Evolutionary conservation across 2,888 invertebrate species (phyloP).

Genomic region (Trissolcus japonicus): DNA sequence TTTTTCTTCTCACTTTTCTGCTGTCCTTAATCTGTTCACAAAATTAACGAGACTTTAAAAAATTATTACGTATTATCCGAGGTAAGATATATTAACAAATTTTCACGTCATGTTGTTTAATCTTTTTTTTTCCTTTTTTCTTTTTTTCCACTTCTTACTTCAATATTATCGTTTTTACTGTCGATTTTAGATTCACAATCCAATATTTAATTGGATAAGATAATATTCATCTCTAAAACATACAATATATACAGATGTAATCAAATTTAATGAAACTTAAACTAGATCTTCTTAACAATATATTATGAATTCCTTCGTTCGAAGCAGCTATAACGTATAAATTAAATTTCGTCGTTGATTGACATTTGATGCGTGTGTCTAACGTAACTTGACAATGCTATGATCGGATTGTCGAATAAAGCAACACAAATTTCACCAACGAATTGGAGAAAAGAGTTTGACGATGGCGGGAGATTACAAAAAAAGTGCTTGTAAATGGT

Average conservation of each 20-base stretch:
- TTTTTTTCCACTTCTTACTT: slow-evolving; percentile 1
- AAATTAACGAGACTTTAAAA: neutral
- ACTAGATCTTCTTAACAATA: slow-evolving; percentile 49
- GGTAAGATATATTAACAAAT: slow-evolving; percentile 33
- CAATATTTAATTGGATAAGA: slow-evolving; percentile 42
- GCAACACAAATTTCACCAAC: slow-evolving; percentile 33
- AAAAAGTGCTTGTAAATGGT: neutral
- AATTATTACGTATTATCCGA: slow-evolving; percentile 47
- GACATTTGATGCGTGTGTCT: slow-evolving; percentile 34
- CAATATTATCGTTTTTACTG: slow-evolving; percentile 25
- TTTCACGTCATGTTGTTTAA: slow-evolving; percentile 13
- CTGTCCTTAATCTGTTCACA: too few relatives aligned
- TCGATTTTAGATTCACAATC: slow-evolving; percentile 39
- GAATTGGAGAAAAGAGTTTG: slow-evolving; percentile 1
- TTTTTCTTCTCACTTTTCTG: neutral
- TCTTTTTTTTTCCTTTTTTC: slow-evolving; percentile 7
- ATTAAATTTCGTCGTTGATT: slow-evolving; percentile 36
- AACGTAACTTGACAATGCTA: slow-evolving; percentile 40
- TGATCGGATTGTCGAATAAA: slow-evolving; percentile 11
- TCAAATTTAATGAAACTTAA: slow-evolving; percentile 54
- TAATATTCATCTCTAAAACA: slow-evolving; percentile 45
- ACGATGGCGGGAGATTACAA: neutral
- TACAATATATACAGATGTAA: slow-evolving; percentile 47
- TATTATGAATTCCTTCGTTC: slow-evolving; percentile 50
- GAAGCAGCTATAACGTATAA: slow-evolving; percentile 49